Conservation (phyloP, 2,797 vertebrate species). For the Esox lucius region DNA sequence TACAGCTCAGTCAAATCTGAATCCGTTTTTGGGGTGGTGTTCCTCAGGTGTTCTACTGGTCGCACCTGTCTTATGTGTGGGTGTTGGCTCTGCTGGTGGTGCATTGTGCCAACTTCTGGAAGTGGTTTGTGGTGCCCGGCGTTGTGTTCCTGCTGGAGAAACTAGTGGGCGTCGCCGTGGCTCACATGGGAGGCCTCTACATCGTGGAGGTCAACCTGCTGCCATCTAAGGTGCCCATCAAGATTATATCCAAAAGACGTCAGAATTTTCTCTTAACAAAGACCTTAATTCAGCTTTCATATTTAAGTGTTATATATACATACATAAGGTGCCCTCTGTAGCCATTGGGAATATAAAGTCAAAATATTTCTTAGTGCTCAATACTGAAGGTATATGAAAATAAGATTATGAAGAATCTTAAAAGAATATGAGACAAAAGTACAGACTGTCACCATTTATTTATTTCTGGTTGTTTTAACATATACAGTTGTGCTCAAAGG, state of each 20-base stretch:
- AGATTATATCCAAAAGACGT: neutral
- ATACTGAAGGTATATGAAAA: too few species aligned
- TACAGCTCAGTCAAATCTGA: too few species aligned
- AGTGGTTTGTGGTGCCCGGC: conserved; percentile 87
- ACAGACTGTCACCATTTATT: too few species aligned
- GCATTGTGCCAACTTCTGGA: conserved; percentile 91
- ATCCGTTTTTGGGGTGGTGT: neutral
- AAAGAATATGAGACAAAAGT: too few species aligned
- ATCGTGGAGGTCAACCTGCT: conserved; percentile 86
- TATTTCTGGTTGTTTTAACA: too few species aligned
- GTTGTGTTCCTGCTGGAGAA: conserved; percentile 85
- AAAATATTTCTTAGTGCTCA: too few species aligned
- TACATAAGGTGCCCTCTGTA: too few species aligned
- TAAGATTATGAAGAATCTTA: too few species aligned
- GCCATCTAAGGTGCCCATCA: conserved; percentile 82
- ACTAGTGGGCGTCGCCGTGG: conserved; percentile 69
- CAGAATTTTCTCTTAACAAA: neutral
- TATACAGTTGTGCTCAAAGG: too few species aligned
- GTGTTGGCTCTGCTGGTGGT: conserved; percentile 84
- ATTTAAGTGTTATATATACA: too few species aligned
- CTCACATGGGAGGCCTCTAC: conserved; percentile 74
- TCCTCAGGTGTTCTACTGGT: conserved; percentile 89
- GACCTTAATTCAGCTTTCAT: neutral
- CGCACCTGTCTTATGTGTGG: conserved; percentile 83
- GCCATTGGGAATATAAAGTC: too few species aligned